Evolutionary conservation across 2,113 vertebrate genomes (phyloP).

Genomic region (Zosterops japonicus): DNA sequence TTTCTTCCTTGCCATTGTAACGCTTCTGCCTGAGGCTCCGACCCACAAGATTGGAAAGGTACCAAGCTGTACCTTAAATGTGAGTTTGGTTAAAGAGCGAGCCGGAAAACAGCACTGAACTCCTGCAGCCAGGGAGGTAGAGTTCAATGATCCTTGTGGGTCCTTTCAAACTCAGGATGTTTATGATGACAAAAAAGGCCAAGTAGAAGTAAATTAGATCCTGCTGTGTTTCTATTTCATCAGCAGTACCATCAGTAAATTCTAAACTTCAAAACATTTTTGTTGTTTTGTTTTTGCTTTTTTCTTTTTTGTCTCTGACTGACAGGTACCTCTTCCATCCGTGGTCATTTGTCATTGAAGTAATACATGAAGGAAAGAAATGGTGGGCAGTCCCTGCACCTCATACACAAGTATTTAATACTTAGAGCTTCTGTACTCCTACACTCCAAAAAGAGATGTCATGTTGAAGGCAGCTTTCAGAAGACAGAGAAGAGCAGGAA

Average conservation of each 20-base stretch:
- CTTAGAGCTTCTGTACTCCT: neutral
- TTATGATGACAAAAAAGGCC: neutral
- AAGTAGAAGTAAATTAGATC: neutral
- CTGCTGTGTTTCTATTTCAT: neutral
- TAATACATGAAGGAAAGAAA: neutral
- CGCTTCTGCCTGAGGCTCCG: too few species aligned
- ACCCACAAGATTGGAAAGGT: too few species aligned
- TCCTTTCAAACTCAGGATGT: neutral
- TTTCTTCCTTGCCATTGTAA: too few species aligned
- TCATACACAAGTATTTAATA: neutral
- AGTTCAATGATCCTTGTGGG: neutral
- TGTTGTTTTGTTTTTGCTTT: rapidly evolving
- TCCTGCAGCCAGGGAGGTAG: neutral
- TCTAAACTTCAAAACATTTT: neutral
- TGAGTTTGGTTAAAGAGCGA: too few species aligned
- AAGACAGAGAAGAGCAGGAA: neutral
- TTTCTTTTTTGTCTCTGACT: neutral
- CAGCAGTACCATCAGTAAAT: neutral
- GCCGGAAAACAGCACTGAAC: too few species aligned
- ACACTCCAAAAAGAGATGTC: neutral
- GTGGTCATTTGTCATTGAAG: neutral
- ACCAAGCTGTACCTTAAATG: too few species aligned
- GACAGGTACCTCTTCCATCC: neutral
- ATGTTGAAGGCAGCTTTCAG: neutral
- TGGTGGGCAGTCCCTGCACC: neutral